These are phyloP conservation scores for Camponotus pennsylvanicus DNA, from an alignment of 1,140 invertebrate species.

Conservation along the genomic window DNA sequence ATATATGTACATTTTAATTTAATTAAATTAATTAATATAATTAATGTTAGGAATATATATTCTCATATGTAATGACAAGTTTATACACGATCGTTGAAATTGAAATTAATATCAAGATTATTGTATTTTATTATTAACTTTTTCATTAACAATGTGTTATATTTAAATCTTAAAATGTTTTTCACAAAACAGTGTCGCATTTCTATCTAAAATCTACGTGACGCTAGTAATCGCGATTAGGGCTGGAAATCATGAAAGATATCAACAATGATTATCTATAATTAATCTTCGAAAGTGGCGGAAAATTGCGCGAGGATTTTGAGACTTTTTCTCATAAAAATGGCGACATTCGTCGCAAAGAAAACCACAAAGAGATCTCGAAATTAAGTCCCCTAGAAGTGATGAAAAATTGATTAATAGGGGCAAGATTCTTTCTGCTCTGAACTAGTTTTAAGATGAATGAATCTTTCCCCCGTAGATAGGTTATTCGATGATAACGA, in stretches of 20 bases:
- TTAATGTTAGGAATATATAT: not conserved
- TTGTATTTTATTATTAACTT: not conserved
- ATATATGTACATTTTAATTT: not conserved
- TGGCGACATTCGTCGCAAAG: not conserved
- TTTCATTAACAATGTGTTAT: not conserved
- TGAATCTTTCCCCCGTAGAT: conserved; percentile 38
- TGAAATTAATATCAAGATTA: conserved; percentile 2
- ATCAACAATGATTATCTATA: conserved; percentile 1
- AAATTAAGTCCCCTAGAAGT: conserved; percentile 18
- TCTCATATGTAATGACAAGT: not conserved
- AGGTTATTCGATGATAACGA: conserved; percentile 51
- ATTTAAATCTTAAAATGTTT: not conserved
- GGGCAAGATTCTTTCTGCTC: conserved; percentile 61
- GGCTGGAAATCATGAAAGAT: conserved; percentile 20
- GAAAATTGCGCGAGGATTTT: conserved; percentile 12
- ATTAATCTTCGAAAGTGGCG: conserved; percentile 6
- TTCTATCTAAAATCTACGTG: conserved; percentile 23
- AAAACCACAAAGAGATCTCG: conserved; percentile 16
- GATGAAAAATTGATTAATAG: conserved; percentile 24
- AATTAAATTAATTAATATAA: not conserved
- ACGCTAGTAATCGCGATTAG: conserved; percentile 15
- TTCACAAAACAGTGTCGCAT: conserved; percentile 8
- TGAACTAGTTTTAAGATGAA: conserved; percentile 65
- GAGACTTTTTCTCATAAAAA: conserved; percentile 19
- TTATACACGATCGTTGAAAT: not conserved